Conservation (phyloP, 30 jellyfish, hydroid and myxozoan species). For the Mastigias papua region DNA sequence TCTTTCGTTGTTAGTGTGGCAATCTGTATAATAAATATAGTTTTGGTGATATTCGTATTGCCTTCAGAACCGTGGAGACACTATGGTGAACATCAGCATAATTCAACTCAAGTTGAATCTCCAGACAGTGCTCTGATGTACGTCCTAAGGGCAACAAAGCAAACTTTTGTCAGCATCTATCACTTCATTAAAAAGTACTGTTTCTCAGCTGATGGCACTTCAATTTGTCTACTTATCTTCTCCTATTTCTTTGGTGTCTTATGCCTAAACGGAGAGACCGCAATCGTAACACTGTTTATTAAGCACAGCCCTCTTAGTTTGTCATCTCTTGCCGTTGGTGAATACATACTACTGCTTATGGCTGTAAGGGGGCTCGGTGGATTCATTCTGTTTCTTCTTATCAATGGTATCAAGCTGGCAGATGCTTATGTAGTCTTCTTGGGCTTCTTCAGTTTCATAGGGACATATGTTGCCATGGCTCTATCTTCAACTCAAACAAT, state of each 20-base stretch:
- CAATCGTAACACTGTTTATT: background rate
- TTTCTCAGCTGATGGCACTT: background rate
- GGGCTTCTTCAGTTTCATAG: slow-evolving; percentile 17
- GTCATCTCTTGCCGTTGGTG: slow-evolving; percentile 6
- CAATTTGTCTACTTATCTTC: slow-evolving; percentile 1
- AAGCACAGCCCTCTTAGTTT: slow-evolving; percentile 31
- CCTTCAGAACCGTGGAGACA: background rate
- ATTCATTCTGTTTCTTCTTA: background rate
- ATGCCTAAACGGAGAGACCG: background rate
- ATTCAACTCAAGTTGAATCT: background rate
- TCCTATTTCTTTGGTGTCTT: background rate
- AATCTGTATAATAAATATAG: background rate
- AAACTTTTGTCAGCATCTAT: slow-evolving; percentile 8
- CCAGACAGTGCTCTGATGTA: background rate
- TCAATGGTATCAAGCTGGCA: background rate
- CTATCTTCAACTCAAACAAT: slow-evolving; percentile 2
- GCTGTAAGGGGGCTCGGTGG: slow-evolving; percentile 34
- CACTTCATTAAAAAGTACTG: background rate
- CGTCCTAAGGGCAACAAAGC: background rate
- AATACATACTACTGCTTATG: background rate
- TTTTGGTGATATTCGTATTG: background rate
- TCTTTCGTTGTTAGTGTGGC: background rate
- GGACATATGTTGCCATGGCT: slow-evolving; percentile 20
- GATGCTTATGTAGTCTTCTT: background rate
- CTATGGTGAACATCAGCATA: background rate